These are phyloP conservation scores for Caenorhabditis briggsae DNA, from an alignment of 1,140 invertebrate species.

Conservation along the genomic window DNA sequence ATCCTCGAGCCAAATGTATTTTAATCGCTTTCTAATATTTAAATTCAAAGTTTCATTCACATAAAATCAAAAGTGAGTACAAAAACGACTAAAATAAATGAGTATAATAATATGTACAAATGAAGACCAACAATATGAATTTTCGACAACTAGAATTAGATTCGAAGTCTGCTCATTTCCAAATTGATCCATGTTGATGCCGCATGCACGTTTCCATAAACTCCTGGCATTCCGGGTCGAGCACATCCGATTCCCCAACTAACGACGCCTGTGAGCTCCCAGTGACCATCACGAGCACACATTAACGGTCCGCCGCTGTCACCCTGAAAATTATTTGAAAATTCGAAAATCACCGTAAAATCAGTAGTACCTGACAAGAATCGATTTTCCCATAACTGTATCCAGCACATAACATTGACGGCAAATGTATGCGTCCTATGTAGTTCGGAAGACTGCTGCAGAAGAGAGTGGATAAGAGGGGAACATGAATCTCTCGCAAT, in stretches of 20 bases:
- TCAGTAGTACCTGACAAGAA: slow-evolving; percentile 56
- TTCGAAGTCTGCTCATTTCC: slow-evolving; percentile 46
- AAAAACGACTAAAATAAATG: background rate
- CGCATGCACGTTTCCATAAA: slow-evolving; percentile 44
- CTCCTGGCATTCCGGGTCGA: slow-evolving; percentile 53
- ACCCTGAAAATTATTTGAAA: slow-evolving; percentile 1
- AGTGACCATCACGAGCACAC: slow-evolving; percentile 55
- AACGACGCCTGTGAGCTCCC: slow-evolving; percentile 62
- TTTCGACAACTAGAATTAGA: background rate
- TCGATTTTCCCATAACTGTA: slow-evolving; percentile 61
- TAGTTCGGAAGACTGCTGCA: slow-evolving; percentile 52
- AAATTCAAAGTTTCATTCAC: slow-evolving; percentile 33
- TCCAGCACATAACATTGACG: slow-evolving; percentile 63
- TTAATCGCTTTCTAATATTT: too few species aligned
- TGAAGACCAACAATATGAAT: background rate
- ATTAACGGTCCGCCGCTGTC: slow-evolving; percentile 61
- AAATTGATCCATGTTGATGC: slow-evolving; percentile 45
- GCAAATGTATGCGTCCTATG: slow-evolving; percentile 54
- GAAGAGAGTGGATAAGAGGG: slow-evolving; percentile 39
- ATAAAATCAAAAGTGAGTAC: slow-evolving; percentile 4
- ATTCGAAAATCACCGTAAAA: too few species aligned
- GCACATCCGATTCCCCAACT: slow-evolving; percentile 64
- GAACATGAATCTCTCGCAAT: slow-evolving; percentile 59
- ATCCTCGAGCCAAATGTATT: too few species aligned
- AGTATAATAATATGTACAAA: background rate